Percentiles rank a stretch among this genome's conserved stretches.
Evolutionary conservation across 2,797 vertebrate genomes (phyloP).

Genomic region (Crocidura indochinensis): DNA sequence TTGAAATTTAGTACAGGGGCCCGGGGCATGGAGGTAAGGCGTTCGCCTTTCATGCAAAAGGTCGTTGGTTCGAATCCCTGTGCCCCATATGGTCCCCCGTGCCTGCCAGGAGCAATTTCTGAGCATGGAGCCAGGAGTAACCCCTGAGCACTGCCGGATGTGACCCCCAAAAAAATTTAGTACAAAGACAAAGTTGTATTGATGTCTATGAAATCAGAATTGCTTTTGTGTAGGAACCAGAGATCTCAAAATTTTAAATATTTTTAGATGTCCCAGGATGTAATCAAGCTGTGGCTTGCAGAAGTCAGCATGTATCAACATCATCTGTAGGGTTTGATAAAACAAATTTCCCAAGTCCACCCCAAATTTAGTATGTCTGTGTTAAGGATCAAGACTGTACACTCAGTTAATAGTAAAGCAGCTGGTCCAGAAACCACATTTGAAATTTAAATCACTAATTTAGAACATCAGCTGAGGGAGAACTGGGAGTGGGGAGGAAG

Average conservation of each 20-base stretch:
- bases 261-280: not conserved
- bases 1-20: not conserved
- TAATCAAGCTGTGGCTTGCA: not conserved
- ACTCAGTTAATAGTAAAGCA: not conserved
- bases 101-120: no score
- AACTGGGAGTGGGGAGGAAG: not conserved
- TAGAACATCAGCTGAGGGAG: not conserved
- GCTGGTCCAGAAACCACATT: not conserved
- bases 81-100: no score
- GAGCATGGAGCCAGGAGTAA: no score
- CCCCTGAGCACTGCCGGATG: no score
- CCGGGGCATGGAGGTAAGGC: no score
- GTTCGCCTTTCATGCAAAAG: no score
- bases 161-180: no score
- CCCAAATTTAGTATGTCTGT: not conserved
- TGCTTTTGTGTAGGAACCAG: not conserved
- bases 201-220: constrained; percentile 45
- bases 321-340: not conserved
- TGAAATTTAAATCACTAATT: not conserved
- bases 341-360: not conserved
- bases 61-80: no score
- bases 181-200: not conserved
- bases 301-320: not conserved
- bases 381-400: not conserved
- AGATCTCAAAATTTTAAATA: constrained; percentile 20